Evolutionary conservation across 2,113 vertebrate species (phyloP).

Genomic region (Salvelinus alpinus): DNA sequence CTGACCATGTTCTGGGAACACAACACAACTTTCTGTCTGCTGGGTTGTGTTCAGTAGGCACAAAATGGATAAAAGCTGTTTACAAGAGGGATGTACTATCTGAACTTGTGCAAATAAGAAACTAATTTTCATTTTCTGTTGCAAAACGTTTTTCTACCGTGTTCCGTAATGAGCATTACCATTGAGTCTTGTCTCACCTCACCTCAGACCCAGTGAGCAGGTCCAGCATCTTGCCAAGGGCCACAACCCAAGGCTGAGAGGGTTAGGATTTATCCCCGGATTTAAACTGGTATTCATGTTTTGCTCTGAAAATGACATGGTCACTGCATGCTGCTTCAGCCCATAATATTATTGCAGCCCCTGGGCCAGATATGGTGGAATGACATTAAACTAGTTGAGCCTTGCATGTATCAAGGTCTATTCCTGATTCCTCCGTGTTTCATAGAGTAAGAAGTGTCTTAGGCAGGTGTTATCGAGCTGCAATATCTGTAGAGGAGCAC

Average conservation of each 20-base stretch:
- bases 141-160: too few relatives aligned
- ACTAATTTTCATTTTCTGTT: too few relatives aligned
- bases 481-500: background rate
- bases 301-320: background rate
- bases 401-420: background rate
- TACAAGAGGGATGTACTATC: too few relatives aligned
- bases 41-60: too few relatives aligned
- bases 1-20: background rate
- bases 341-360: background rate
- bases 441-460: background rate
- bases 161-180: background rate
- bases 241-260: constrained; percentile 20
- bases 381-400: background rate
- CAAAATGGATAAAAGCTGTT: too few relatives aligned
- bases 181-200: background rate
- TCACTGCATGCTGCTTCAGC: background rate
- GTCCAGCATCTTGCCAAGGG: constrained; percentile 24
- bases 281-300: constrained; percentile 24
- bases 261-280: constrained; percentile 19
- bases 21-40: too few relatives aligned
- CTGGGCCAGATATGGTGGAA: background rate
- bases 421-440: too few relatives aligned
- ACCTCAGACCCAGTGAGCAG: background rate
- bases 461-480: background rate
- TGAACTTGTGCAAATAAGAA: too few relatives aligned